Conservation (phyloP, 2,888 invertebrate genomes). For the Ornithoptera priamus region DNA sequence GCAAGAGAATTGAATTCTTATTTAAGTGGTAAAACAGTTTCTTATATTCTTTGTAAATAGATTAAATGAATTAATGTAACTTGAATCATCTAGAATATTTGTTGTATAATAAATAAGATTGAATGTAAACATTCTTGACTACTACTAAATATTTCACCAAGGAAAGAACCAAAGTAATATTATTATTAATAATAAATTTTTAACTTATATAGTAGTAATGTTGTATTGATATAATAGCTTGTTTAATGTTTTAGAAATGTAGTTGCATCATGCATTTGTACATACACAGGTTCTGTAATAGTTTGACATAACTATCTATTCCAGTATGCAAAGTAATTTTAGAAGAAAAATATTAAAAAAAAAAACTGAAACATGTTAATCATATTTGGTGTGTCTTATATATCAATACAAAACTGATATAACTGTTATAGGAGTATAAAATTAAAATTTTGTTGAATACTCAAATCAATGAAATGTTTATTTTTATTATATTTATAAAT, state of each 20-base stretch:
- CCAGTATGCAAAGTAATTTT: background rate
- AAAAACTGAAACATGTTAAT: background rate
- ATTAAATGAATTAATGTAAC: slow-evolving; percentile 26
- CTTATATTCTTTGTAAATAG: slow-evolving; percentile 59
- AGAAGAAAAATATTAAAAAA: background rate
- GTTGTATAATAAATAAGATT: slow-evolving; percentile 6
- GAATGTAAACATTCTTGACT: slow-evolving; percentile 28
- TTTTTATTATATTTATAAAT: slow-evolving; percentile 15
- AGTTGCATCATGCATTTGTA: background rate
- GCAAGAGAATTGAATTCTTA: slow-evolving; percentile 78
- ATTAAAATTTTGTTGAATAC: slow-evolving; percentile 18
- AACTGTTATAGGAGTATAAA: background rate
- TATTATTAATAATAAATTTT: slow-evolving; percentile 48
- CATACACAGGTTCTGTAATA: background rate
- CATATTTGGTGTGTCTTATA: background rate
- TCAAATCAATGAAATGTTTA: slow-evolving; percentile 1
- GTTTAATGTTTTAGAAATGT: slow-evolving; percentile 5
- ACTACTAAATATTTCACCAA: slow-evolving; percentile 51
- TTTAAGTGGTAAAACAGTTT: slow-evolving; percentile 62
- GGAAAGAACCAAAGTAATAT: slow-evolving; percentile 64
- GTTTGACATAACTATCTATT: background rate
- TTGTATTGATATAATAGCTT: slow-evolving; percentile 1
- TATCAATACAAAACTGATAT: background rate
- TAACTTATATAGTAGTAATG: slow-evolving; percentile 27
- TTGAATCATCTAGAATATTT: slow-evolving; percentile 23